Conservation (phyloP, 2,113 vertebrate species). For the Aptenodytes forsteri region DNA sequence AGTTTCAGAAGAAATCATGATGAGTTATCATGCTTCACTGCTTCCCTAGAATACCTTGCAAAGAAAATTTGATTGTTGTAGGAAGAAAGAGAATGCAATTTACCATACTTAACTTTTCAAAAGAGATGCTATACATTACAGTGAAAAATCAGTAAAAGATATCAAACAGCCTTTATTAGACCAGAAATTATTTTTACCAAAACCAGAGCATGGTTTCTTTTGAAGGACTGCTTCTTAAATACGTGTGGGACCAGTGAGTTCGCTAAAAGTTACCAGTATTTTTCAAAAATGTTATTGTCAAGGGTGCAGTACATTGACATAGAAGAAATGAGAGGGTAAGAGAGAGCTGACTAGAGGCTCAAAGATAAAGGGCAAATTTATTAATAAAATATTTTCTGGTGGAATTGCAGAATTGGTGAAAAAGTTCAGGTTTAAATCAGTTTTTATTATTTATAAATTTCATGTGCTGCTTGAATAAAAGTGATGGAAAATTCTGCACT, state of each 20-base stretch:
- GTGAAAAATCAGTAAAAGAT: neutral
- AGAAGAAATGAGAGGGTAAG: neutral
- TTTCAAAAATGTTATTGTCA: neutral
- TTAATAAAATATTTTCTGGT: neutral
- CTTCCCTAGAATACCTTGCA: neutral
- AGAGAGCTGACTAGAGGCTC: neutral
- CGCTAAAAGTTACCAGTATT: neutral
- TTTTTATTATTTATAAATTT: neutral
- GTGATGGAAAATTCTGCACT: neutral
- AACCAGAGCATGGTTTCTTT: neutral
- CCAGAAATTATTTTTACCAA: neutral
- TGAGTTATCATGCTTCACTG: neutral
- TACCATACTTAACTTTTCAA: neutral
- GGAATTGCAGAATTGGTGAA: neutral
- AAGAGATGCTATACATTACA: neutral
- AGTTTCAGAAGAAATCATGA: neutral
- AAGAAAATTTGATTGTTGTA: neutral
- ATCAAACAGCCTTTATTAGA: neutral
- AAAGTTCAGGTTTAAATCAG: neutral
- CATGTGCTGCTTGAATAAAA: neutral
- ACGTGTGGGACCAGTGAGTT: neutral
- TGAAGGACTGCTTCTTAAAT: neutral
- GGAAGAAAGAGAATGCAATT: neutral
- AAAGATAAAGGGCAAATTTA: neutral
- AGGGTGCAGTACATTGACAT: neutral